Percentiles rank a stretch among this genome's conserved stretches.
These are phyloP conservation scores for Taenioides sp. DNA, from an alignment of 2,797 vertebrate genomes.

Conservation along the genomic window DNA sequence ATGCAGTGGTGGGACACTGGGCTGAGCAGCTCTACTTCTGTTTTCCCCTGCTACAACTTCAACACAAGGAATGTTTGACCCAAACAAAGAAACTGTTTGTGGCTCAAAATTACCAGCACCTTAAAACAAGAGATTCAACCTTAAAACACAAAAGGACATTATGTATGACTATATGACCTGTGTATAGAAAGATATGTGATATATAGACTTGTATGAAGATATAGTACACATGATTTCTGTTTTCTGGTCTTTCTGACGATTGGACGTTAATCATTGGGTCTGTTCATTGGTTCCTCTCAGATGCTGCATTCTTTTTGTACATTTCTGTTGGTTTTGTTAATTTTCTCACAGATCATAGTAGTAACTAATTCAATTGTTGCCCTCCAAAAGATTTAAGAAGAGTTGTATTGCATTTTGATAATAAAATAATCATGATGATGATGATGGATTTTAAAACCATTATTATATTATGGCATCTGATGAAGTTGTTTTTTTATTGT, in stretches of 20 bases:
- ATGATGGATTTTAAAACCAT: slow-evolving; percentile 69
- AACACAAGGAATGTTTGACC: slow-evolving; percentile 73
- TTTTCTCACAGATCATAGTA: slow-evolving; percentile 88
- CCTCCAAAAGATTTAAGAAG: slow-evolving; percentile 69
- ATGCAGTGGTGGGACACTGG: slow-evolving; percentile 10
- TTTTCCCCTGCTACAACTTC: slow-evolving; percentile 1
- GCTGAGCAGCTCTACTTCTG: slow-evolving; percentile 19
- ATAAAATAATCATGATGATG: slow-evolving; percentile 97
- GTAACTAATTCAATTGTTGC: slow-evolving; percentile 90
- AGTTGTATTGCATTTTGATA: slow-evolving; percentile 99
- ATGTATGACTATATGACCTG: slow-evolving; percentile 75
- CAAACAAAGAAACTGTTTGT: slow-evolving; percentile 50
- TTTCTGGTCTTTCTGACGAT: slow-evolving; percentile 54
- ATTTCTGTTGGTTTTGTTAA: slow-evolving; percentile 61
- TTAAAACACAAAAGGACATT: slow-evolving; percentile 66
- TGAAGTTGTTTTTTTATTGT: slow-evolving; percentile 11
- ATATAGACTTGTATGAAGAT: slow-evolving; percentile 76
- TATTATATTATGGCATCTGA: slow-evolving; percentile 53
- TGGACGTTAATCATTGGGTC: slow-evolving; percentile 51
- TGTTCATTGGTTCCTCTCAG: slow-evolving; percentile 47
- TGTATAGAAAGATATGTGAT: slow-evolving; percentile 79
- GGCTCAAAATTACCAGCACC: slow-evolving; percentile 80
- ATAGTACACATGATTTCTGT: slow-evolving; percentile 77
- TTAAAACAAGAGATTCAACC: slow-evolving; percentile 65
- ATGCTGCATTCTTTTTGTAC: slow-evolving; percentile 57